Base-by-base conservation (phyloP, 1,140 invertebrate species). In the Bradysia coprophila region DNA sequence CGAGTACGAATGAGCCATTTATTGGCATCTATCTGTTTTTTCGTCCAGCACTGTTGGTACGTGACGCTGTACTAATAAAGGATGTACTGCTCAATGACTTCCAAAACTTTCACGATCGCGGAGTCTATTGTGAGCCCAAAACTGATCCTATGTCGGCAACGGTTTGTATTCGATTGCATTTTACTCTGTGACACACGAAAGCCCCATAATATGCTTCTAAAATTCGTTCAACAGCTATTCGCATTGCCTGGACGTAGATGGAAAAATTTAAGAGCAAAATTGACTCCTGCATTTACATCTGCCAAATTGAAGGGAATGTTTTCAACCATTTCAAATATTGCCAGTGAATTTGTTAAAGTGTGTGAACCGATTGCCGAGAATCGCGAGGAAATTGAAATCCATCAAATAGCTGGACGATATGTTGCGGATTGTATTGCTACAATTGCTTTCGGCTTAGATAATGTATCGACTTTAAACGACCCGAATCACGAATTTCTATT, bases 11-110 rank as follows among this genome's bases (percentile, higher is more conserved):
- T 11, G 32, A 43, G 2, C 48, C 47, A 24, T 41, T 58, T 33
- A 49, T 59, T 15, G 56, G 56, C 8, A 48, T 59, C 11, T 58
- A 58, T 42, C 42, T 59, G 41, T 43, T 52, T 11, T 41, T 53
- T 33, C 45, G 48, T 10, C 64, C 64, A 0, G 48, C 40, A 1
- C 41, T 71, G 0, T 21, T 70, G 24, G 24, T 28, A 8, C 24
- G 24, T 28, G 24, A 28, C 13, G 24, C 24, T 28, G 24, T 8
- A 8, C 6, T 28, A 13, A 13, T 28, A 6, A 28, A 28, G 13
- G 6, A 13, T 28, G 13, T 28, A 8, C 13, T 28, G 24, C 13
- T 13, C 6, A 28, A 8, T 28, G 24, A 28, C 13, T 28, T 28
- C 13, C 6, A 28, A 6, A 8, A 28, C 13, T 28, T 28, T 13